Evolutionary conservation across 2,113 vertebrate genomes (phyloP).

Genomic region (Gallinago paraguaiae): DNA sequence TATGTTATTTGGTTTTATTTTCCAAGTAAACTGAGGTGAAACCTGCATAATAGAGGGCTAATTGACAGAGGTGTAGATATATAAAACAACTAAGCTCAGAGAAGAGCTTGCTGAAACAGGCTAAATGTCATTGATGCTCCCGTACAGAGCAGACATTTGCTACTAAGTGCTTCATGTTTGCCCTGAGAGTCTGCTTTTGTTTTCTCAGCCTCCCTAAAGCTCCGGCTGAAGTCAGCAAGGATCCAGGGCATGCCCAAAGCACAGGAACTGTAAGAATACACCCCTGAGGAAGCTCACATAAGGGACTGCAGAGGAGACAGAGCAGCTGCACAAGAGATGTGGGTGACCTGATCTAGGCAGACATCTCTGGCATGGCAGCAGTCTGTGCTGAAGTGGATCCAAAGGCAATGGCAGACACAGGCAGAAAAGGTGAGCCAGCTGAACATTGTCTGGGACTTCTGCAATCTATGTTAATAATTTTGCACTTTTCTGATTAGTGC

Average conservation of each 20-base stretch:
- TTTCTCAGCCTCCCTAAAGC: not conserved
- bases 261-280: not conserved
- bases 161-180: not conserved
- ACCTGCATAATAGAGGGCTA: not conserved
- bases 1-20: conserved; percentile 34
- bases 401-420: not conserved
- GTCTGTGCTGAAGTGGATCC: not conserved
- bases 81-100: not conserved
- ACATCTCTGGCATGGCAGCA: too few species aligned
- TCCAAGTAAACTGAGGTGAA: conserved; percentile 20
- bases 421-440: not conserved
- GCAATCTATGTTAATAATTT: not conserved
- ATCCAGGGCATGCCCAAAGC: not conserved
- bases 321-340: not conserved
- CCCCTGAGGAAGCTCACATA: fast-evolving
- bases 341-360: not conserved
- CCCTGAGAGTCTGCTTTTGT: not conserved
- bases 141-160: not conserved
- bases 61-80: not conserved
- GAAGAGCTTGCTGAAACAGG: not conserved
- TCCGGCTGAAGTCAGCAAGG: not conserved
- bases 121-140: not conserved
- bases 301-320: not conserved
- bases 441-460: fast-evolving
- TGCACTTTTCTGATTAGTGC: fast-evolving